Evolutionary conservation across 2,113 vertebrate species (phyloP).

Genomic region (Synodontis membranacea): DNA sequence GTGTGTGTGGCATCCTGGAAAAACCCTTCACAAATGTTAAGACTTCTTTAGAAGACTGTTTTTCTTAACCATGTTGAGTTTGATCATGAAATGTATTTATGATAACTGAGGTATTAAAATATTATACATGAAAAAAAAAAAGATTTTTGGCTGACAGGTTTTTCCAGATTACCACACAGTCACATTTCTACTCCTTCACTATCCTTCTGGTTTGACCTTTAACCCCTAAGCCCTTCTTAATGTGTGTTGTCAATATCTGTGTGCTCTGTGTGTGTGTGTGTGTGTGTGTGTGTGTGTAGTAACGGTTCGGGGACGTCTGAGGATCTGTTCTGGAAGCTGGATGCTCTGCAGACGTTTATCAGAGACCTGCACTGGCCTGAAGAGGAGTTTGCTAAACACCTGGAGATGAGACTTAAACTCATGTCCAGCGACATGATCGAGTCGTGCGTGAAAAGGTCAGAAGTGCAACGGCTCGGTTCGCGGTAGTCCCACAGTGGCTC

Average conservation of each 20-base stretch:
- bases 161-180: not conserved
- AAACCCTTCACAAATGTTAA: not conserved
- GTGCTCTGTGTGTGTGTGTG: constrained; percentile 36
- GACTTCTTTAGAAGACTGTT: not conserved
- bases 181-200: constrained; percentile 55
- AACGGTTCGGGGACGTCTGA: constrained; percentile 97
- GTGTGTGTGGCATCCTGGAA: not conserved
- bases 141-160: not conserved
- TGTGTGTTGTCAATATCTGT: not conserved
- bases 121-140: not conserved
- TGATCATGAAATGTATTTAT: not conserved
- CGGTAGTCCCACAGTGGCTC: not conserved
- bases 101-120: not conserved
- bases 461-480: not conserved
- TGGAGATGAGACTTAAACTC: constrained; percentile 94
- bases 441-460: constrained; percentile 93
- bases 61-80: too few species aligned
- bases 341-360: constrained; percentile 97
- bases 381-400: constrained; percentile 97
- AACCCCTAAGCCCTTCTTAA: not conserved
- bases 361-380: constrained; percentile 97
- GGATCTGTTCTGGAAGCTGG: constrained; percentile 98
- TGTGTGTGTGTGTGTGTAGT: constrained; percentile 66
- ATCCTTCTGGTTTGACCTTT: constrained; percentile 60
- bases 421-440: constrained; percentile 99